Evolutionary conservation across 1,140 invertebrate species (phyloP).

Genomic region (Euglossa dilemma): DNA sequence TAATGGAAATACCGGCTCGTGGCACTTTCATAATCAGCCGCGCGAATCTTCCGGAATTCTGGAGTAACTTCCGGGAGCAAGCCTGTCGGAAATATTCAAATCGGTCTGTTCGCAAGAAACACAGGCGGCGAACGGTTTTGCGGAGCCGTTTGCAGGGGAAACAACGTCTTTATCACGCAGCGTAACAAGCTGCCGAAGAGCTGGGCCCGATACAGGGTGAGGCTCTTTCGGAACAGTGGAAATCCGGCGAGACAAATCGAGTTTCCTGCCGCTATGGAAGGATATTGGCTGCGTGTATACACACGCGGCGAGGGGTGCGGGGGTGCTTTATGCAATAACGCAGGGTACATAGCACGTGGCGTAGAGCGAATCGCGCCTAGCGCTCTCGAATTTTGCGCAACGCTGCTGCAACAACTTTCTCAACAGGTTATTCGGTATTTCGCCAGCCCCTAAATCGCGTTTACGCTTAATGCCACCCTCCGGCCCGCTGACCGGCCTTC

Average conservation of each 20-base stretch:
- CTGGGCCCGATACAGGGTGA: neutral
- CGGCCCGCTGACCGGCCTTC: neutral
- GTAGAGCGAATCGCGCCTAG: neutral
- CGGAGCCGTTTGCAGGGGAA: no score
- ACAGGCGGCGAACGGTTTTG: neutral
- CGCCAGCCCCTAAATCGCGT: neutral
- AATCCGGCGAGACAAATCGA: conserved; percentile 43
- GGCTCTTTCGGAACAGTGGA: conserved; percentile 23
- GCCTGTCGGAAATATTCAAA: no score
- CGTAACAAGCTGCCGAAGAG: neutral
- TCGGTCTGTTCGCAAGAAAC: neutral
- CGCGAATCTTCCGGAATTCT: no score
- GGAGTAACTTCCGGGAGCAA: no score
- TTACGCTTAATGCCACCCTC: conserved; percentile 2
- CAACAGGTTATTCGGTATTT: conserved; percentile 40
- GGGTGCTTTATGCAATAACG: conserved; percentile 24
- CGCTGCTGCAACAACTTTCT: neutral
- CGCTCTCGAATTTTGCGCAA: conserved; percentile 15
- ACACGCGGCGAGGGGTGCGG: no score
- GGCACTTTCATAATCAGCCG: no score
- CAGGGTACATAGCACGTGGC: neutral
- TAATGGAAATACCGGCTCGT: no score
- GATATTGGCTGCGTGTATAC: conserved; percentile 19
- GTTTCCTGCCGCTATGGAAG: conserved; percentile 19
- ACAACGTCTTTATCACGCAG: neutral